Conservation (phyloP, 1,140 invertebrate species). For the Physella acuta region DNA sequence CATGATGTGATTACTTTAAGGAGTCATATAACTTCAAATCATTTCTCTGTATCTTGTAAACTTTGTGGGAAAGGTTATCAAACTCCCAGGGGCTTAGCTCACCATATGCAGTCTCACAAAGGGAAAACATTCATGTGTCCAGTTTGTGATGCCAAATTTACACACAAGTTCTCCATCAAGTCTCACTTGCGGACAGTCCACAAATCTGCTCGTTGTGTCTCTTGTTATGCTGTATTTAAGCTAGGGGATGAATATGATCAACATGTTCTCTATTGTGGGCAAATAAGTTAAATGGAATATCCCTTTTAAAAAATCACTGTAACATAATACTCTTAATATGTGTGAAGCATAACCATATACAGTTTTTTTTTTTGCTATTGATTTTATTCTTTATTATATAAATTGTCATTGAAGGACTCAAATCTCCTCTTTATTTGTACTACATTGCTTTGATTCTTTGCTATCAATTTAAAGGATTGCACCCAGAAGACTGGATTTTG, state of each 20-base stretch:
- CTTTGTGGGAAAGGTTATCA: slow-evolving; percentile 20
- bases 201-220: background rate
- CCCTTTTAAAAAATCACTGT: background rate
- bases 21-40: too few species aligned
- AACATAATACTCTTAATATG: background rate
- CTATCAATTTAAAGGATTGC: too few species aligned
- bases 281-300: background rate
- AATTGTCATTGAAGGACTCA: too few species aligned
- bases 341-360: background rate
- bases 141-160: slow-evolving; percentile 19
- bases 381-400: too few species aligned
- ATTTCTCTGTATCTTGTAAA: too few species aligned
- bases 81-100: slow-evolving; percentile 1
- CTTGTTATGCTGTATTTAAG: background rate
- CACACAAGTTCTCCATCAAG: slow-evolving; percentile 17
- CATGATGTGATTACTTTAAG: too few species aligned
- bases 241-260: slow-evolving; percentile 11
- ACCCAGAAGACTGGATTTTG: too few species aligned
- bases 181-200: slow-evolving; percentile 14
- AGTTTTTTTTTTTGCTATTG: too few species aligned
- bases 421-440: too few species aligned
- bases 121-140: slow-evolving; percentile 21
- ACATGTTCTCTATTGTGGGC: background rate
- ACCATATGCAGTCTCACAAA: slow-evolving; percentile 13
- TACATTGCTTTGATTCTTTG: too few species aligned